Percentiles rank a stretch among this genome's conserved stretches.
Evolutionary conservation across 2,888 invertebrate species (phyloP).

Genomic region (Eurois occulta): DNA sequence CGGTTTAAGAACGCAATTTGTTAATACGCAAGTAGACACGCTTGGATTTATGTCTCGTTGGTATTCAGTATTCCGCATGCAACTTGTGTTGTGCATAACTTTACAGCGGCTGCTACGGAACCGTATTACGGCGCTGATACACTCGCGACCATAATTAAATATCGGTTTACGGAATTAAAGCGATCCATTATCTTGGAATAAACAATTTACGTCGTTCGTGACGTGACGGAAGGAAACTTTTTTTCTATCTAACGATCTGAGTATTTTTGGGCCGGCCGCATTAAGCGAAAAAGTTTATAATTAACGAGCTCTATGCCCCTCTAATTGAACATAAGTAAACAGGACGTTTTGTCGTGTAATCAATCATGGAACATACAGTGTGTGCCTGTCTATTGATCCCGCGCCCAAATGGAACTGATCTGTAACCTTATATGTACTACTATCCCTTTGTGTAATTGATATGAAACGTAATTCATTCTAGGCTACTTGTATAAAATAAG

Average conservation of each 20-base stretch:
- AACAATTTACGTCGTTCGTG: slow-evolving; percentile 59
- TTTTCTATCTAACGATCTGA: slow-evolving; percentile 62
- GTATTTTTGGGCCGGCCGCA: slow-evolving; percentile 64
- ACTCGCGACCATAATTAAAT: slow-evolving; percentile 61
- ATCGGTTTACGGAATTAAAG: slow-evolving; percentile 59
- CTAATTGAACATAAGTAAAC: slow-evolving; percentile 69
- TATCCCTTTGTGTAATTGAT: slow-evolving; percentile 24
- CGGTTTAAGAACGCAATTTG: slow-evolving; percentile 86
- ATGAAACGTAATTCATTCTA: slow-evolving; percentile 20
- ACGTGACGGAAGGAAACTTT: slow-evolving; percentile 61
- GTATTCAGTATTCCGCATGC: slow-evolving; percentile 68
- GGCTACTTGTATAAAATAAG: slow-evolving; percentile 12
- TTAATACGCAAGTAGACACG: slow-evolving; percentile 78
- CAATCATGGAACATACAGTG: slow-evolving; percentile 60
- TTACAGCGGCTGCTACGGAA: slow-evolving; percentile 48
- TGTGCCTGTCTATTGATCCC: slow-evolving; percentile 39
- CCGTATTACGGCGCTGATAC: slow-evolving; percentile 50
- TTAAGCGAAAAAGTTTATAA: slow-evolving; percentile 73
- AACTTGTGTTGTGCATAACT: slow-evolving; percentile 66
- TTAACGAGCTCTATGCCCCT: slow-evolving; percentile 68
- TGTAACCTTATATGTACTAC: slow-evolving; percentile 24
- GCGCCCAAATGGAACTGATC: slow-evolving; percentile 45
- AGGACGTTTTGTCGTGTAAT: slow-evolving; percentile 61
- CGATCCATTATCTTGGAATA: slow-evolving; percentile 66
- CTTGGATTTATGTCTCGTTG: slow-evolving; percentile 76